Conservation (phyloP, 2,888 invertebrate species). For the Osmoderma eremita region DNA sequence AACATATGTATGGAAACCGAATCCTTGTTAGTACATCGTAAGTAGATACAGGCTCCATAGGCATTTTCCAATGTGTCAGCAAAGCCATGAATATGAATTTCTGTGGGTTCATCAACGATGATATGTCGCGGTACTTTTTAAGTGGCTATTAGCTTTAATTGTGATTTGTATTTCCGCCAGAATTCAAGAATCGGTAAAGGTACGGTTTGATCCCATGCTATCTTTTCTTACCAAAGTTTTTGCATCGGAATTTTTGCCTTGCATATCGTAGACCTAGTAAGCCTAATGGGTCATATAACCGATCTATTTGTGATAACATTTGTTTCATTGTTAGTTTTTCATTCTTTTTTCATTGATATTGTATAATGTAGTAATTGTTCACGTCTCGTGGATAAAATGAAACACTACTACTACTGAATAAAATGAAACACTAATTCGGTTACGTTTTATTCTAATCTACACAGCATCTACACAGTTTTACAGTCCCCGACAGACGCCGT, state of each 20-base stretch:
- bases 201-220: slow-evolving; percentile 37
- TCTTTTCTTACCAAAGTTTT: slow-evolving; percentile 29
- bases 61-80: slow-evolving; percentile 30
- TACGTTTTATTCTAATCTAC: slow-evolving; percentile 42
- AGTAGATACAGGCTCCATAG: slow-evolving; percentile 25
- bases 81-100: slow-evolving; percentile 31
- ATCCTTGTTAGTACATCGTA: not conserved
- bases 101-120: not conserved
- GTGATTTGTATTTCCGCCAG: not conserved
- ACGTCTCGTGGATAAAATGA: too few species aligned
- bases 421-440: slow-evolving; percentile 11
- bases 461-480: too few species aligned
- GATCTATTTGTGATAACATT: slow-evolving; percentile 22
- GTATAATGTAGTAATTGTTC: slow-evolving; percentile 39
- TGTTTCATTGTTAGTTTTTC: not conserved
- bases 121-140: slow-evolving; percentile 4
- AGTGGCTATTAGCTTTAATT: not conserved
- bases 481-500: too few species aligned
- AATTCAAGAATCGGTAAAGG: slow-evolving; percentile 2
- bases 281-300: slow-evolving; percentile 37
- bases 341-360: slow-evolving; percentile 39
- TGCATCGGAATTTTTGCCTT: slow-evolving; percentile 37
- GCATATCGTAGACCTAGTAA: slow-evolving; percentile 27
- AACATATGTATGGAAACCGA: slow-evolving; percentile 25
- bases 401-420: too few species aligned